These are phyloP conservation scores for Papilio aristodemus DNA, from an alignment of 1,140 invertebrate species.

Conservation along the genomic window DNA sequence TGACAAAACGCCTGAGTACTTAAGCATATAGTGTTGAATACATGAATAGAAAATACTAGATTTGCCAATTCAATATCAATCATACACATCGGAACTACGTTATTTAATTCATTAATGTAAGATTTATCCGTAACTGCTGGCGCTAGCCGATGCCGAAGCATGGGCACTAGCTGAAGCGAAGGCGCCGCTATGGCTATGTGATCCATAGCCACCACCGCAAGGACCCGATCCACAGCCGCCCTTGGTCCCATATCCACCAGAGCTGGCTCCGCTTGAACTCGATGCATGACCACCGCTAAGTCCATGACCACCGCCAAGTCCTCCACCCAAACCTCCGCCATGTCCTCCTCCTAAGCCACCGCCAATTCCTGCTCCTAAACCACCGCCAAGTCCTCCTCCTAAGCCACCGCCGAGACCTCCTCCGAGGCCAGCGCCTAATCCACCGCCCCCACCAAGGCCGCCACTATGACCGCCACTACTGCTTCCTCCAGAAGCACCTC, in stretches of 20 bases:
- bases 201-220: conserved; percentile 27
- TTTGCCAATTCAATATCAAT: conserved; percentile 5
- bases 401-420: conserved; percentile 42
- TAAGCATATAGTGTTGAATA: not conserved
- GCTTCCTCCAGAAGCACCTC: conserved; percentile 40
- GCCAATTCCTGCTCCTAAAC: conserved; percentile 34
- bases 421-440: conserved; percentile 39
- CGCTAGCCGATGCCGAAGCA: conserved; percentile 19
- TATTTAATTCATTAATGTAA: not conserved
- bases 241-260: conserved; percentile 39
- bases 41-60: not conserved
- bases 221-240: conserved; percentile 8
- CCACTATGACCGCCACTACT: conserved; percentile 47
- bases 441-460: conserved; percentile 46
- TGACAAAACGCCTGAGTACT: conserved; percentile 12
- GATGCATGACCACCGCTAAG: conserved; percentile 37
- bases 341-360: conserved; percentile 42
- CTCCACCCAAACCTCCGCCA: conserved; percentile 44
- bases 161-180: conserved; percentile 26
- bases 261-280: conserved; percentile 45
- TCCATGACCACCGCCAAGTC: conserved; percentile 42
- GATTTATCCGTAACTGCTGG: conserved; percentile 22
- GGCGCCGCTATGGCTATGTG: conserved; percentile 10
- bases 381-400: conserved; percentile 39
- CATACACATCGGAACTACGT: not conserved